Evolutionary conservation across 2,888 invertebrate species (phyloP), one percentile per base, ranked within the genome.

Genomic region (Drosophila subquinaria): DNA sequence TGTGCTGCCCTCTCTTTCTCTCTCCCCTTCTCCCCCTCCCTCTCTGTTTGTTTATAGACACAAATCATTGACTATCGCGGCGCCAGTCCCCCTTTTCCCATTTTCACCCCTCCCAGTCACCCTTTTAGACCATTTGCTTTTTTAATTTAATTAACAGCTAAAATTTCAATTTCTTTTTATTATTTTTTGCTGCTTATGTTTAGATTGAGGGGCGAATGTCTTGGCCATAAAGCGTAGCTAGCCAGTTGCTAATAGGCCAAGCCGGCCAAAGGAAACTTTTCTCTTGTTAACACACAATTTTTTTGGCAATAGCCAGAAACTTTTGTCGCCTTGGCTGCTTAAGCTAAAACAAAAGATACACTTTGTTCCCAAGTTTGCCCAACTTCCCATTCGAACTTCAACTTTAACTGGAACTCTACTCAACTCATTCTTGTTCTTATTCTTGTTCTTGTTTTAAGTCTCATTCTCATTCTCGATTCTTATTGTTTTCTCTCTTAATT

Each of bases 1-100:
- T 85, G 73, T 77, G 74, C 65, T 63, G 30, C 47, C 55, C 47
- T 57, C 66, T 51, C 51, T 20, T 20, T 33, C 30, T 33, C 51
- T 0, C 51, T 8, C 8, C n/a, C 8, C 8, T 9, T 35, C 30
- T 15, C 36, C 3, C 20, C 3, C 9, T n/a, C 4, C n/a, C 33
- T 20, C 23, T 77, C 61, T 55, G 66, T 72, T 65, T 56, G 60
- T 81, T 82, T 77, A 86, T 83, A 88, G 83, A 85, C 85, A 85
- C 85, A 88, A 85, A 85, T 83, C 88, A 85, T 88, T 86, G 88
- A 80, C 73, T 83, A 86, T 83, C 78, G 86, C 83, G 86, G 86
- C 86, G 86, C 86, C 86, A 77, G 76, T 73, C 45, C 67, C 68
- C 59, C 56, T 59, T 36, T 30, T 36, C 42, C n/a, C 61, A 27